Base-by-base conservation (phyloP, 1,140 invertebrate genomes). In the Anthonomus grandis region DNA sequence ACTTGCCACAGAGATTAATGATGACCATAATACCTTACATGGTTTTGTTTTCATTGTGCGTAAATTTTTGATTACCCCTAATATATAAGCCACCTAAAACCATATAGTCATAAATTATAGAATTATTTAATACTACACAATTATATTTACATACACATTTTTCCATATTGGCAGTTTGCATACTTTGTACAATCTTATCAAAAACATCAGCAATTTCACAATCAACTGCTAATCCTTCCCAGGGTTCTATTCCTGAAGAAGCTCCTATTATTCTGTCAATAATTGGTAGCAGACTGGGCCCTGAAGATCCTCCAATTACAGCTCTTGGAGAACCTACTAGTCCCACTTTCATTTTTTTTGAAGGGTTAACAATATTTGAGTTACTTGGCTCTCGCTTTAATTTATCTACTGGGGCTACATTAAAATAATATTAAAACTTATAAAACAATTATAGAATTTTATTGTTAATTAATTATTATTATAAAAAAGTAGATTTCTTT, bases 1-100 rank as follows among this genome's bases (percentile, higher is more conserved):
- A 75, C 94, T 93, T 0, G 86, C 87, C 13, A 95, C 69, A 71
- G 92, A 91, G 22, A 93, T 79, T 34, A 97, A 74, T 45, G 84
- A 84, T 62, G 91, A 81, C 63, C 85, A 90, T 0, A 91, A 75
- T 9, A 90, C 76, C 23, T 81, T 81, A 64, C 96, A 93, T 22
- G 89, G 86, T 72, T 96, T 96, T 37, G 83, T 82, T 34, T 84
- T 76, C 44, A 84, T 81, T 36, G 78, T 80, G 60, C 84, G 84
- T 3, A 89, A 73, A 0, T 79, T 75, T 61, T 83, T 83, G 15
- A 90, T 81, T 12, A 84, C 83, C 3, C 88, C 86, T 50, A 75
- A 68, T 10, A 78, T 57, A 53, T 73, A 70, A 6, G 69, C 71
- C 47, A 72, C 61, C 75, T 77, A 54, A 46, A 73, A 58, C 53